These are phyloP conservation scores for Eretmochelys imbricata DNA, from an alignment of 2,113 vertebrate genomes.

Conservation along the genomic window DNA sequence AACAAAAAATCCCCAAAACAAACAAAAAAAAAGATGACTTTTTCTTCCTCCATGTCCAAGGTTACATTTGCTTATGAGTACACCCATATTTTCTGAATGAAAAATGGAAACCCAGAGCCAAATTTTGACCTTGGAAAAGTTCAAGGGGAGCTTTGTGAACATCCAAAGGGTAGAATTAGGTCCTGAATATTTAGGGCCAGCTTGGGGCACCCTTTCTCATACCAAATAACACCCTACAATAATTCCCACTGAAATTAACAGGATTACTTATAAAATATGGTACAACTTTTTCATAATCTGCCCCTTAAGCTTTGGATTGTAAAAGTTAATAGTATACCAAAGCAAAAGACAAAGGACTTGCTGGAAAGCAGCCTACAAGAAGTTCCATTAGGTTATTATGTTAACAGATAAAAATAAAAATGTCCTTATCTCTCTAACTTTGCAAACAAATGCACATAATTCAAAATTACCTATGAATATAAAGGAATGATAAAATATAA, in stretches of 20 bases:
- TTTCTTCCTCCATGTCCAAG: too few relatives aligned
- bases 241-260: background rate
- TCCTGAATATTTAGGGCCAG: too few relatives aligned
- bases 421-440: background rate
- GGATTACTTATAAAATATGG: too few relatives aligned
- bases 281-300: background rate
- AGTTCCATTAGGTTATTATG: background rate
- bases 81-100: too few relatives aligned
- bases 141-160: too few relatives aligned
- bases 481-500: background rate
- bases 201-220: too few relatives aligned
- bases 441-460: background rate
- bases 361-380: background rate
- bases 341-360: background rate
- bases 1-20: too few relatives aligned
- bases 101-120: too few relatives aligned
- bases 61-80: too few relatives aligned
- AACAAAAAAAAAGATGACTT: background rate
- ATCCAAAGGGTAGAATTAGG: too few relatives aligned
- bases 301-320: background rate
- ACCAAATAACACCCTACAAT: too few relatives aligned
- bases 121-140: too few relatives aligned
- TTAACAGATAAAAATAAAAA: background rate
- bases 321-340: background rate
- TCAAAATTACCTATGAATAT: background rate